These are phyloP conservation scores for human (Homo sapiens) DNA, from an alignment of 2,113 vertebrate species.

Conservation along the genomic window DNA sequence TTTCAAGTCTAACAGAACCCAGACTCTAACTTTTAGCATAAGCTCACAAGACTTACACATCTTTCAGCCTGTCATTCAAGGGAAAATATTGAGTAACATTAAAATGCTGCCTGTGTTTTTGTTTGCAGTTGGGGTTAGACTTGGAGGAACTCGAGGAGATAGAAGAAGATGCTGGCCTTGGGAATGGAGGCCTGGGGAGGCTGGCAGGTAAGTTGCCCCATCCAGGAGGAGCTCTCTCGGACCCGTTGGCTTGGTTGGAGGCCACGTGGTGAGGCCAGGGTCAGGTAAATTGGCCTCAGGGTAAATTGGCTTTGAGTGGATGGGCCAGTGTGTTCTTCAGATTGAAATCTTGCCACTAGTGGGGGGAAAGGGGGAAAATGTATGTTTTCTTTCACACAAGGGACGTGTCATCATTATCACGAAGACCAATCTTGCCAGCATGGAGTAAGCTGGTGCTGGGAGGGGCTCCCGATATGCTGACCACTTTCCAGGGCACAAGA, in stretches of 20 bases:
- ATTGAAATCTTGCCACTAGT: neutral
- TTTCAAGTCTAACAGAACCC: constrained; percentile 22
- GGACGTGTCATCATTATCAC: neutral
- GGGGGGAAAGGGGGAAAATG: neutral
- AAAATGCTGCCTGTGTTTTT: constrained; percentile 32
- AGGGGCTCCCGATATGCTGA: fast-evolving
- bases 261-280: neutral
- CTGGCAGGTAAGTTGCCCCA: constrained; percentile 87
- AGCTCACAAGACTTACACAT: neutral
- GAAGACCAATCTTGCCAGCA: neutral
- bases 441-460: neutral
- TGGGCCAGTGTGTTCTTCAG: neutral
- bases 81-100: neutral
- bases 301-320: neutral
- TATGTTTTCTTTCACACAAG: neutral
- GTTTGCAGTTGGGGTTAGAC: constrained; percentile 89
- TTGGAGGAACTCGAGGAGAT: constrained; percentile 93
- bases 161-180: constrained; percentile 93
- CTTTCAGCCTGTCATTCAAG: neutral
- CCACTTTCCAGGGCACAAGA: neutral
- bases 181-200: constrained; percentile 91
- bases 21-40: neutral
- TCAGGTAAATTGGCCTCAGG: neutral
- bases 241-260: neutral
- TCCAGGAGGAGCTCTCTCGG: neutral